phyloP scores from a whole-genome alignment of 2,888 invertebrate genomes.

The Torymus tubicola region DNA sequence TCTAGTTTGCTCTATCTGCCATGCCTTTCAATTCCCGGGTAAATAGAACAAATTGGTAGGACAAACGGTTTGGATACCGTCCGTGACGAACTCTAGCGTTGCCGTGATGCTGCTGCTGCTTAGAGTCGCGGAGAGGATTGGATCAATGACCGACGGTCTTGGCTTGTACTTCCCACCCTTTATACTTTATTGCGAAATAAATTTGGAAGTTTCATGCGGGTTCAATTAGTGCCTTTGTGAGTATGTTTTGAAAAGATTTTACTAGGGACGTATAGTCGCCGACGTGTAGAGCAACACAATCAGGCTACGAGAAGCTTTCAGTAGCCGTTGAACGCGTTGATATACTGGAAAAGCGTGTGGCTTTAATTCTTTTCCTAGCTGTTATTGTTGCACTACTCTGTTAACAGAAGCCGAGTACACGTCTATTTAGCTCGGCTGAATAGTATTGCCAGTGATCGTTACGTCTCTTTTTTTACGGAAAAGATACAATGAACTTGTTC shows the following conservation, averaged over 20 bases:
- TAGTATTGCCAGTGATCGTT: background rate
- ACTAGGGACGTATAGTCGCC: too few relatives aligned
- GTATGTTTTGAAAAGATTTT: too few relatives aligned
- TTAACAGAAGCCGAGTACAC: background rate
- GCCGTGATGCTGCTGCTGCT: background rate
- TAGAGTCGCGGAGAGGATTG: too few relatives aligned
- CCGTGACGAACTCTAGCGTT: background rate
- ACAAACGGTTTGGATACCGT: constrained; percentile 8
- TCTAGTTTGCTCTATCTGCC: background rate
- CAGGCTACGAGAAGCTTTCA: constrained; percentile 24
- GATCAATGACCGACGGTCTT: too few relatives aligned
- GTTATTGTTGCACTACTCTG: background rate
- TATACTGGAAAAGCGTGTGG: background rate
- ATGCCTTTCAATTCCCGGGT: constrained; percentile 35
- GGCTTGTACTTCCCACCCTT: too few relatives aligned
- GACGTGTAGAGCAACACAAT: background rate
- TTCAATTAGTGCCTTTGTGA: too few relatives aligned
- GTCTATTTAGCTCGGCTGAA: background rate
- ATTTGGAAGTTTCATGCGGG: too few relatives aligned
- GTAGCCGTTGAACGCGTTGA: background rate
- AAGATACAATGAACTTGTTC: background rate
- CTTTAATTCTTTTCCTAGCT: background rate
- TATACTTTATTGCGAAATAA: too few relatives aligned
- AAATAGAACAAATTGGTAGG: constrained; percentile 44
- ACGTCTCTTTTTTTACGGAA: background rate